Evolutionary conservation across 2,888 invertebrate species (phyloP), one percentile per base, ranked within the genome.

Genomic region (Phorcus lineatus): DNA sequence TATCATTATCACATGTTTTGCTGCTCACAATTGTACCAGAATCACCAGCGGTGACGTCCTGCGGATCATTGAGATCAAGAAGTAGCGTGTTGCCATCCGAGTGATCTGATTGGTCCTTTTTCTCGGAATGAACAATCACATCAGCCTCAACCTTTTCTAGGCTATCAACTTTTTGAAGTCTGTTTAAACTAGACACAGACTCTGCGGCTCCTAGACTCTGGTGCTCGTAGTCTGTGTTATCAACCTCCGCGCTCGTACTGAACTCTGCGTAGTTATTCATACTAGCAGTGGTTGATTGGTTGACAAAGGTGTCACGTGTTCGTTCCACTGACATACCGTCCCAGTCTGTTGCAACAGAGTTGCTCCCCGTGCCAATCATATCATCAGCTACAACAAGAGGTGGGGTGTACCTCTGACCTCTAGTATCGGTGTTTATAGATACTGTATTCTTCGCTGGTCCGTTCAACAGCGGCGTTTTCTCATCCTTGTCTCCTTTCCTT

Each of bases 261-360:
- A 88, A 86, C 47, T 87, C 89, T 3, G 86, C 80, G 62, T 84
- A 90, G 78, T 90, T 90, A 55, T 87, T 86, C 89, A 90, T 88
- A 78, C 89, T 90, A 28, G 87, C 82, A 6, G 90, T 85, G 2
- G 80, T 81, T 31, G 82, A 76, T 78, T 81, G 77, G 82, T 83
- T 83, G 13, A 80, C 74, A 7, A 77, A 82, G 53, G 81, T 76
- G 54, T 80, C 74, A 11, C 78, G 79, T 6, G 80, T 81, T 36
- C 80, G 79, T 22, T 88, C 88, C 9, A 88, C 79, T 2, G 88
- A 88, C 11, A 87, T 85, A 40, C 81, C 84, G 53, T 88, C 88
- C 87, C 86, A 88, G 76, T 88, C 88, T 11, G 84, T 66, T 40
- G 52, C 52, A 24, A n/a, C 81, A 28, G 81, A 84, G 67, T 40